Evolutionary conservation across 2,113 vertebrate genomes (phyloP).

Genomic region (Solenodon paradoxus): DNA sequence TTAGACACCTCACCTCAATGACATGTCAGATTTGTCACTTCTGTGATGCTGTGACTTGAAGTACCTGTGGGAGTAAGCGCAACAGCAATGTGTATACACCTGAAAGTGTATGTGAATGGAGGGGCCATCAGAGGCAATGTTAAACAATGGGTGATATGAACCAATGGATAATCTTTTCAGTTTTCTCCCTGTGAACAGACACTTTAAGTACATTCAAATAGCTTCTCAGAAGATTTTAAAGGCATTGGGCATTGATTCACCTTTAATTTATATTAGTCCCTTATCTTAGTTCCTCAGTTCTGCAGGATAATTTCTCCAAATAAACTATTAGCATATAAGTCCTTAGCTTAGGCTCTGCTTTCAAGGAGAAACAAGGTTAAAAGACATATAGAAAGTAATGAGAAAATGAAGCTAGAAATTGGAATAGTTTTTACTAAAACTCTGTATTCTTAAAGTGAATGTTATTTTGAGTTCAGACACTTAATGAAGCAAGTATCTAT

Average conservation of each 20-base stretch:
- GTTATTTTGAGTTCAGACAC: neutral
- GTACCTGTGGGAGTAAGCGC: neutral
- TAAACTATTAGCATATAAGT: neutral
- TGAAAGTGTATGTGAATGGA: neutral
- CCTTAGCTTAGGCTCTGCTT: neutral
- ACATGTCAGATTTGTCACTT: neutral
- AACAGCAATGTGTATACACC: too few relatives aligned
- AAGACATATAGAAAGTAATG: neutral
- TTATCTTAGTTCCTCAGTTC: neutral
- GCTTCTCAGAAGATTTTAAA: neutral
- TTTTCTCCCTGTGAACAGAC: neutral
- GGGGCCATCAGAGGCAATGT: neutral
- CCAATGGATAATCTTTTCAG: neutral
- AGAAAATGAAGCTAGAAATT: neutral
- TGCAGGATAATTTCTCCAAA: neutral
- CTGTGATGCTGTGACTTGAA: neutral
- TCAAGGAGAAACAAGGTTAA: neutral
- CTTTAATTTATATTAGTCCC: neutral
- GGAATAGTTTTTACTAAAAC: neutral
- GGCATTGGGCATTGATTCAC: neutral
- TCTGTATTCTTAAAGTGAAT: neutral
- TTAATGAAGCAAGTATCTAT: slow-evolving; percentile 12
- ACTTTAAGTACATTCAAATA: neutral
- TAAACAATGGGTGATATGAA: neutral
- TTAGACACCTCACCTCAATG: neutral